phyloP scores from a whole-genome alignment of 2,888 invertebrate species.

The Cryptocephalus primarius region DNA sequence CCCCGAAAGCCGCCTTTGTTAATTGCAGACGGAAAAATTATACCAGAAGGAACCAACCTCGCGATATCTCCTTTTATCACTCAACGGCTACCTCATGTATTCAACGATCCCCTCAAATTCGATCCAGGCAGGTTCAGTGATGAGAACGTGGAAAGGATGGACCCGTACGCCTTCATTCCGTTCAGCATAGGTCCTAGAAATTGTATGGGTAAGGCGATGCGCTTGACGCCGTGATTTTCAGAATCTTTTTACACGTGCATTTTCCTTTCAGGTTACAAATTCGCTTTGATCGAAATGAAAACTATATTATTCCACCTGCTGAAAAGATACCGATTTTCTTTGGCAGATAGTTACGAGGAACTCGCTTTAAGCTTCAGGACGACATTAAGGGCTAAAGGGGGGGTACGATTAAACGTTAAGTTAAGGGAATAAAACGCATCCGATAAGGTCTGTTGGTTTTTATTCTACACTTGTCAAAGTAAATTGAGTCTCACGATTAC shows the following conservation, averaged over 20 bases:
- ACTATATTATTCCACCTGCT: constrained; percentile 43
- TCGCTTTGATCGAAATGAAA: constrained; percentile 50
- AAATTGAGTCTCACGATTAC: no score
- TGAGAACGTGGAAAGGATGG: constrained; percentile 39
- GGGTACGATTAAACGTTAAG: constrained; percentile 44
- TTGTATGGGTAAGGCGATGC: constrained; percentile 34
- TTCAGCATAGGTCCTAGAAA: constrained; percentile 51
- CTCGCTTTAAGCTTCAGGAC: constrained; percentile 42
- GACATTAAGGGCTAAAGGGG: constrained; percentile 46
- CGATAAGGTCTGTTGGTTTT: neutral
- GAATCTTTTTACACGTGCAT: neutral
- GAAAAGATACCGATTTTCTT: constrained; percentile 38
- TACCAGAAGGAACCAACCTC: constrained; percentile 45
- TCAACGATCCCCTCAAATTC: constrained; percentile 45
- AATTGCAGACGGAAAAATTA: constrained; percentile 34
- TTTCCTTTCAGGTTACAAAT: constrained; percentile 41
- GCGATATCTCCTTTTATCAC: constrained; percentile 45
- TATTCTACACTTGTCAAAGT: no score
- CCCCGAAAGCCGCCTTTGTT: no score
- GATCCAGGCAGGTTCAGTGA: constrained; percentile 46
- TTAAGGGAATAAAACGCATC: constrained; percentile 19
- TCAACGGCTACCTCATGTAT: constrained; percentile 45
- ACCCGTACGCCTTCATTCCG: constrained; percentile 47
- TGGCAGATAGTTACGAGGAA: constrained; percentile 41
- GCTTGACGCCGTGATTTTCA: neutral